These are phyloP conservation scores for Polyommatus icarus DNA, from an alignment of 2,888 invertebrate genomes.

Conservation along the genomic window DNA sequence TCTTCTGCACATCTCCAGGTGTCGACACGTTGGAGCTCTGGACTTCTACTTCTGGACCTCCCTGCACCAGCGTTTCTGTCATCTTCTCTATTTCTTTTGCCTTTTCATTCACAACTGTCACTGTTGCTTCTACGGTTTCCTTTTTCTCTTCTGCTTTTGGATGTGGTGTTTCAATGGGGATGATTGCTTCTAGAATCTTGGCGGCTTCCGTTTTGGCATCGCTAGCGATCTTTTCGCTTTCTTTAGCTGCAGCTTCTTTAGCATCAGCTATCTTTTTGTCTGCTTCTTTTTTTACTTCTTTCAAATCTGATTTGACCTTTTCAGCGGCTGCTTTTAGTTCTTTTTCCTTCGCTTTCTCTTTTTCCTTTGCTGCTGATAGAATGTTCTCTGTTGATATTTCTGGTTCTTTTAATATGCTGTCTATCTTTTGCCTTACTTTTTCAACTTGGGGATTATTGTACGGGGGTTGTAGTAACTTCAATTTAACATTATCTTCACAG, in stretches of 20 bases:
- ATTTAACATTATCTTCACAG: conserved; percentile 63
- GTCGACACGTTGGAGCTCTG: conserved; percentile 80
- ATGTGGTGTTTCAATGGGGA: conserved; percentile 71
- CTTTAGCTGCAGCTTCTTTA: conserved; percentile 57
- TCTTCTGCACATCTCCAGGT: conserved; percentile 57
- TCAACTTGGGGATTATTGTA: conserved; percentile 75
- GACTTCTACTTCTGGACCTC: conserved; percentile 81
- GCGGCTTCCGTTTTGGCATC: conserved; percentile 66
- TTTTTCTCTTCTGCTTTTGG: conserved; percentile 41
- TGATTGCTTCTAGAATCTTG: conserved; percentile 71
- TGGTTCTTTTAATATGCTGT: conserved; percentile 71
- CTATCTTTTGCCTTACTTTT: conserved; percentile 72
- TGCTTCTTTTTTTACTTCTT: conserved; percentile 55
- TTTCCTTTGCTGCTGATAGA: conserved; percentile 47
- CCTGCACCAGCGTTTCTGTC: conserved; percentile 75
- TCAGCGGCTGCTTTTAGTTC: conserved; percentile 52
- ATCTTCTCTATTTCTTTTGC: conserved; percentile 59
- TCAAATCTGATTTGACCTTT: conserved; percentile 55
- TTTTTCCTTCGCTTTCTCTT: conserved; percentile 47
- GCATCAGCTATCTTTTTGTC: conserved; percentile 53
- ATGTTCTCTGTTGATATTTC: conserved; percentile 75
- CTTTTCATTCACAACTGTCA: conserved; percentile 70
- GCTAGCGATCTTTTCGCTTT: conserved; percentile 55
- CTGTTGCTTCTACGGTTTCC: conserved; percentile 63
- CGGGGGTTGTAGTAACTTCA: conserved; percentile 69